These are phyloP conservation scores for Petrocephalus microphthalmus DNA, from an alignment of 2,113 vertebrate species.

Conservation along the genomic window DNA sequence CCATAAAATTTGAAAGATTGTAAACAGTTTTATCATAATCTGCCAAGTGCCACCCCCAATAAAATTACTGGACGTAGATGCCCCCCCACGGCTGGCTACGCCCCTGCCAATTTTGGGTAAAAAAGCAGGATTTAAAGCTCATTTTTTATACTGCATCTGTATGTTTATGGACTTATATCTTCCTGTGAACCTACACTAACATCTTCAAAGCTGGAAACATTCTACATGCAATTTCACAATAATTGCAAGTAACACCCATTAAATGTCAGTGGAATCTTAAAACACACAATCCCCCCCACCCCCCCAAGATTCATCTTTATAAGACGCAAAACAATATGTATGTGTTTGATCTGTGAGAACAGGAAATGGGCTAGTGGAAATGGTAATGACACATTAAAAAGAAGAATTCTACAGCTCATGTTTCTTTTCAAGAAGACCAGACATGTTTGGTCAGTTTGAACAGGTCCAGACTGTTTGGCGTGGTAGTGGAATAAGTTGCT, in stretches of 20 bases:
- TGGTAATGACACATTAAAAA: neutral
- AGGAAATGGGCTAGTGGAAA: neutral
- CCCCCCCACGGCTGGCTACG: too few relatives aligned
- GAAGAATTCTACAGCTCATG: neutral
- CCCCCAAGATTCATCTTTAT: neutral
- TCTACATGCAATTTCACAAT: neutral
- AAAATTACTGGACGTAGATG: too few relatives aligned
- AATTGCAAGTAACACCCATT: neutral
- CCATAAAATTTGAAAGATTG: too few relatives aligned
- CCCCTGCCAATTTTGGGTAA: neutral
- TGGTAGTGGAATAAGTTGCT: neutral
- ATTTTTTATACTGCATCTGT: neutral
- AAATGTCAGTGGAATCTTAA: slow-evolving; percentile 2
- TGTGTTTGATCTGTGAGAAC: slow-evolving; percentile 3
- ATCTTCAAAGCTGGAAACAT: neutral
- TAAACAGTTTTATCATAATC: too few relatives aligned
- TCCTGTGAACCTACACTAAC: neutral
- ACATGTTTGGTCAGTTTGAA: neutral
- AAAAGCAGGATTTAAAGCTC: neutral
- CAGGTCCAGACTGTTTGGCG: neutral
- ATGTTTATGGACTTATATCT: neutral
- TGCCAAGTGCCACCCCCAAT: too few relatives aligned
- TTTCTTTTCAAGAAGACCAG: neutral
- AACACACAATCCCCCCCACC: neutral
- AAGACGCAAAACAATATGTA: neutral